Conservation (phyloP, 2,113 vertebrate species). For the Heteronetta atricapilla region DNA sequence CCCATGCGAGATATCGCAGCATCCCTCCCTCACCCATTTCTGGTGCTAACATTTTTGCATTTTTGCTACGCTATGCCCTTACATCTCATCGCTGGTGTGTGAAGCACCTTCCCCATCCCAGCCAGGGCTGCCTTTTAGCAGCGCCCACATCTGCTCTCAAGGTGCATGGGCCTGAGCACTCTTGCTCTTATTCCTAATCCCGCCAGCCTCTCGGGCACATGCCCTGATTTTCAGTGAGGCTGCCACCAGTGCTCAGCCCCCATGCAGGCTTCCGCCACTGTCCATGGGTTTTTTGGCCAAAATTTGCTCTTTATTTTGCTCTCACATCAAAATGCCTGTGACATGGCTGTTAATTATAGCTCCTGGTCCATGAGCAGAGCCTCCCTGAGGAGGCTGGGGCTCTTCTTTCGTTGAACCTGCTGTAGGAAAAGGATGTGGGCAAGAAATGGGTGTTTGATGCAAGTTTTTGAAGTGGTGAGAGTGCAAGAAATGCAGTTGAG, state of each 20-base stretch:
- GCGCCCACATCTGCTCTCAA: fast-evolving
- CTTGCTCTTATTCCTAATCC: background rate
- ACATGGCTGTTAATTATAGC: background rate
- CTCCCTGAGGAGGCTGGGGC: background rate
- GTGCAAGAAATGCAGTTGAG: background rate
- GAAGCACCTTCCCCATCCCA: background rate
- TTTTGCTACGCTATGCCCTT: fast-evolving
- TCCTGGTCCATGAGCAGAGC: background rate
- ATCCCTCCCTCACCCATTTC: background rate
- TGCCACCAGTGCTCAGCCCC: background rate
- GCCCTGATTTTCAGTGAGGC: fast-evolving
- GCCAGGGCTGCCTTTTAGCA: background rate
- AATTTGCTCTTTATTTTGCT: background rate
- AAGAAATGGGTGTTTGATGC: background rate
- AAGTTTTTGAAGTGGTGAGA: background rate
- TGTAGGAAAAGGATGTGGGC: background rate
- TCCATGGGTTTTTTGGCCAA: background rate
- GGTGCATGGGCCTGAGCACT: background rate
- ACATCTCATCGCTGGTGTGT: fast-evolving
- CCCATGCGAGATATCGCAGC: background rate
- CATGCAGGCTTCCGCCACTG: fast-evolving
- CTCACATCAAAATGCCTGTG: background rate
- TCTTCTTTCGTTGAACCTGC: background rate
- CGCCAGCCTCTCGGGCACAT: too few relatives aligned
- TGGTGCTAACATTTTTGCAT: background rate